Base-by-base conservation (phyloP, 2,797 vertebrate species). In the Acipenser ruthenus region DNA sequence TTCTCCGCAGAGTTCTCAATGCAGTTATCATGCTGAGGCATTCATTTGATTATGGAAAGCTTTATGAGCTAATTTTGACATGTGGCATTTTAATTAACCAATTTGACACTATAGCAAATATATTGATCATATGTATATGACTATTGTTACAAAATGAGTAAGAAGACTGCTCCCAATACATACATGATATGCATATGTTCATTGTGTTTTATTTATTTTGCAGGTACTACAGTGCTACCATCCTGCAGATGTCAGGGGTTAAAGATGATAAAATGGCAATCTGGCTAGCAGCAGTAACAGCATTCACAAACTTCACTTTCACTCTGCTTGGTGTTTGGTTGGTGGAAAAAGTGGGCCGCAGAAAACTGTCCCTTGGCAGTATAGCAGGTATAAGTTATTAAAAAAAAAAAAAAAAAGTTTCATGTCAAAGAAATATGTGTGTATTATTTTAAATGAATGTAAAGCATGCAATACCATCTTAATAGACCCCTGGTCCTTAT, bases 161-260 rank as follows among this genome's bases (percentile, higher is more conserved):
- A 37, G 37, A 37, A 37, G 37, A 37, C 37, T 37, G 37, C 37
- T 37, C 37, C 37, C 37, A 37, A 1, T 37, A 37, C 37, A 37
- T 37, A 63, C 10, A 63, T 37, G 11, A 15, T 50, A 9, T n/a
- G 23, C n/a, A 3, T 37, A 37, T 37, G 37, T 37, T 37, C 37
- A 37, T 37, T 37, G 3, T 37, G 37, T 37, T 37, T 37, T 4
- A 37, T 37, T 37, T 37, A 37, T 37, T 37, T 37, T 60, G 6
- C 49, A 99, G 97, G 95, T 99, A 98, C 83, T 99, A 99, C 86
- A 98, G 95, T 48, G 95, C 96, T 74, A 99, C 97, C 74, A 99
- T 99, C 81, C 89, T 99, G 75, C 97, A 99, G 88, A 99, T 99
- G 97, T 96, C 97, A 0, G 97, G 97, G 60, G 93, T 99, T 56